Conservation (phyloP, 2,888 invertebrate species). For the Himalopsyche japonica region DNA sequence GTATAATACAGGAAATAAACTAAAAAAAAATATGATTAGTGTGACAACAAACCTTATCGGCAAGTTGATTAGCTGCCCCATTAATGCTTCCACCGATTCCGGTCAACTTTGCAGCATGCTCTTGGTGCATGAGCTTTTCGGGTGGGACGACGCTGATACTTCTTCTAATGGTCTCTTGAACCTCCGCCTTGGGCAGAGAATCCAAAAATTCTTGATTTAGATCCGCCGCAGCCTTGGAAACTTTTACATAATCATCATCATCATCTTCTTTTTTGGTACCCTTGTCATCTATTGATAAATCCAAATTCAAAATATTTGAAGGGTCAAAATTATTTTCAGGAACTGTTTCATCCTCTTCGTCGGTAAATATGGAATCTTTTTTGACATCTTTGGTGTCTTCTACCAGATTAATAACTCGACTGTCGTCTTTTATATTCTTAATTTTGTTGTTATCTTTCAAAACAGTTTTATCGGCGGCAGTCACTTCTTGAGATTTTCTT, state of each 20-base stretch:
- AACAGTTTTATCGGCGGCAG: slow-evolving; percentile 8
- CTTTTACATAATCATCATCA: slow-evolving; percentile 40
- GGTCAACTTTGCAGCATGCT: background rate
- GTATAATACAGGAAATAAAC: no score
- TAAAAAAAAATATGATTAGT: no score
- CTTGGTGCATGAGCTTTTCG: slow-evolving; percentile 44
- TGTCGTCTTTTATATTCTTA: background rate
- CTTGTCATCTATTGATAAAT: slow-evolving; percentile 41
- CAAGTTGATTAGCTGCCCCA: background rate
- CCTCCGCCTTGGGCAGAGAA: slow-evolving; percentile 45
- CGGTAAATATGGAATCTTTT: background rate
- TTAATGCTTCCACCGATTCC: background rate
- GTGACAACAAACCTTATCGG: background rate
- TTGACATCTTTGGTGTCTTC: slow-evolving; percentile 4
- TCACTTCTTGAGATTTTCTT: slow-evolving; percentile 2
- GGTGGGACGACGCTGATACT: slow-evolving; percentile 49
- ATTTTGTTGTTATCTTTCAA: slow-evolving; percentile 6
- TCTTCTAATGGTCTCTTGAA: background rate
- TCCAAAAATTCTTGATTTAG: slow-evolving; percentile 55
- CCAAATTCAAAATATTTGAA: slow-evolving; percentile 36
- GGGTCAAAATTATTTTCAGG: slow-evolving; percentile 36
- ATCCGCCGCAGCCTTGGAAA: slow-evolving; percentile 51
- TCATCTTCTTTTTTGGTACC: slow-evolving; percentile 47
- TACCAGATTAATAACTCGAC: slow-evolving; percentile 6
- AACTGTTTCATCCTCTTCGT: slow-evolving; percentile 17